These are phyloP conservation scores for Siderastrea siderea DNA, from an alignment of 92 coral and sea anemone genomes.

Conservation along the genomic window DNA sequence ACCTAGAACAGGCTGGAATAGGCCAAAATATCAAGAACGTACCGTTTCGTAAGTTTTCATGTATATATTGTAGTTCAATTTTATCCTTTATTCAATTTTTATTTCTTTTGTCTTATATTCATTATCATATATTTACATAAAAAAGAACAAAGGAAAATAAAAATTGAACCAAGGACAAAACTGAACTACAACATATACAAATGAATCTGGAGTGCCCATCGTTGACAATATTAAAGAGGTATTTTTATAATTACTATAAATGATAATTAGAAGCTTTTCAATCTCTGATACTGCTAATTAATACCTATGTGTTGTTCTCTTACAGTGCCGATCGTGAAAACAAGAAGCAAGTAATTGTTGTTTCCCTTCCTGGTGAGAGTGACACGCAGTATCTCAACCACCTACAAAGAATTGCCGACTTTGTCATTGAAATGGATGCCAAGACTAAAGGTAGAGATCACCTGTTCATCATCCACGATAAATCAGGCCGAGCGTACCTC, in stretches of 20 bases:
- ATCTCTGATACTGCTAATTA: neutral
- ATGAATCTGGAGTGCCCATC: no score
- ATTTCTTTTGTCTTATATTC: no score
- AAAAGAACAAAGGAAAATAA: no score
- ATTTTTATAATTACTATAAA: neutral
- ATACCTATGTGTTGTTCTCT: neutral
- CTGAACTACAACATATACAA: no score
- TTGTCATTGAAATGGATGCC: conserved; percentile 69
- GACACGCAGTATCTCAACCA: conserved; percentile 58
- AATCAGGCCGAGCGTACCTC: conserved; percentile 56
- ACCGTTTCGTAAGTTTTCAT: no score
- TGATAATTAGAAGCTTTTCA: neutral
- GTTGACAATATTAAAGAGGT: no score
- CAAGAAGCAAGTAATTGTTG: conserved; percentile 73
- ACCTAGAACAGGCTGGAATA: no score
- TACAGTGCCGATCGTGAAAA: neutral
- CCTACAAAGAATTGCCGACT: conserved; percentile 63
- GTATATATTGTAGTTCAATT: no score
- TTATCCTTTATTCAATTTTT: no score
- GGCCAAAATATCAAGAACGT: no score
- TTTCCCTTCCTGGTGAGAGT: conserved; percentile 71
- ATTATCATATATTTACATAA: no score
- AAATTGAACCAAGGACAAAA: no score
- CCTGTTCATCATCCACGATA: conserved; percentile 71
- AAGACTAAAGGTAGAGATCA: conserved; percentile 76